Base-by-base conservation (phyloP, 2,888 invertebrate genomes). In the Drosophila atripex region DNA sequence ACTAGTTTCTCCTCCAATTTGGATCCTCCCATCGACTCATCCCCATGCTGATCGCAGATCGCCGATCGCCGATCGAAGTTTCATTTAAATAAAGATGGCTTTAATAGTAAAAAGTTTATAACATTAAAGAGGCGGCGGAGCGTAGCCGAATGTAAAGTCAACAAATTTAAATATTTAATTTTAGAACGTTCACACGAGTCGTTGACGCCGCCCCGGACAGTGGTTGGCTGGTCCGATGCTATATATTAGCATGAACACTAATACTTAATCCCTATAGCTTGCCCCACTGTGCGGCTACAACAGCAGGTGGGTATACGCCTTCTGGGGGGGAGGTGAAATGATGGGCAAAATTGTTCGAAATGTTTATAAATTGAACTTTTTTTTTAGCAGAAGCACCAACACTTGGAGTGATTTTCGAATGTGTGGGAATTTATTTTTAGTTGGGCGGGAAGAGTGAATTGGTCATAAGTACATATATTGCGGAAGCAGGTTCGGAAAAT, bases 91-190 rank as follows among this genome's bases (percentile, higher is more conserved):
- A 65, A 69, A 52, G 58, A 43, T 52, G 45, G 49, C 41, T 59
- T 53, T 72, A 60, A 72, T 69, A 41, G 60, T 59, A 21, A 23
- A 69, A 55, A 59, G 54, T 71, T 76, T 69, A 76, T 73, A 52
- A 59, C 47, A 59, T 30, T 61, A 57, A 64, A 54, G 52, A 65
- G 66, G 73, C 78, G 71, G 45, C 75, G 32, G 57, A 71, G 68
- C 71, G 63, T 43, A 46, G 47, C 61, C 73, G 43, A 80, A 71
- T 71, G 71, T 75, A 79, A 79, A 73, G 66, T 65, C 78, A 71
- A 84, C 75, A 72, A 80, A 82, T 82, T 82, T 78, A 71, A 80
- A 85, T 78, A 82, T 82, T 82, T 82, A 85, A 82, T 82, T 82
- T 85, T 82, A 82, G 82, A 79, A 71, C 70, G 66, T 72, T 49